phyloP scores from a whole-genome alignment of 2,888 invertebrate genomes.

The Ectobius pallidus region DNA sequence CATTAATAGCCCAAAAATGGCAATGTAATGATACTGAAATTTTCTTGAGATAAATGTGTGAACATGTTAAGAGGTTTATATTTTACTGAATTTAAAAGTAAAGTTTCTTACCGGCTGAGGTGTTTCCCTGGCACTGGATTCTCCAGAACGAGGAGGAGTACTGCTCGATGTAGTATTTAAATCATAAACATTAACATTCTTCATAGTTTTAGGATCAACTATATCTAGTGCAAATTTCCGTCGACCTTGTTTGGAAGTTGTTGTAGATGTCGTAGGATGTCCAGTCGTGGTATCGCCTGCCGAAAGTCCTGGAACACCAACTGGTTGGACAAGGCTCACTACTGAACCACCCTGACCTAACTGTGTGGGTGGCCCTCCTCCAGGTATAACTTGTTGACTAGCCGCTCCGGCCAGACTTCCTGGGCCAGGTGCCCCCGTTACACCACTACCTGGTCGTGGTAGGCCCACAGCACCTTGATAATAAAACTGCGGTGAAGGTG shows the following conservation, averaged over 20 bases:
- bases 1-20: too few species aligned
- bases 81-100: too few species aligned
- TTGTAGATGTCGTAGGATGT: not conserved
- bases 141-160: slow-evolving; percentile 44
- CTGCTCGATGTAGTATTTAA: slow-evolving; percentile 26
- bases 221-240: slow-evolving; percentile 41
- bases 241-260: slow-evolving; percentile 25
- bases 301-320: slow-evolving; percentile 19
- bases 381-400: slow-evolving; percentile 37
- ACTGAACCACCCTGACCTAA: slow-evolving; percentile 35
- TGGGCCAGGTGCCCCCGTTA: slow-evolving; percentile 35
- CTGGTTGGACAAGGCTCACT: slow-evolving; percentile 29
- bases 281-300: slow-evolving; percentile 18
- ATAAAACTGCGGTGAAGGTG: slow-evolving; percentile 16
- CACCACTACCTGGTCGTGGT: slow-evolving; percentile 31
- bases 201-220: slow-evolving; percentile 42
- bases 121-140: slow-evolving; percentile 44
- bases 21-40: too few species aligned
- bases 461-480: slow-evolving; percentile 30
- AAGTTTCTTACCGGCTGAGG: slow-evolving; percentile 45
- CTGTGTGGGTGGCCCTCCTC: slow-evolving; percentile 28
- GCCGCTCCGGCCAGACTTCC: slow-evolving; percentile 34
- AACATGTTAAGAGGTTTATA: too few species aligned
- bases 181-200: slow-evolving; percentile 37
- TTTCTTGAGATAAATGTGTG: too few species aligned